Base-by-base conservation (phyloP, 1,140 invertebrate species). In the Ostrea denselamellosa region DNA sequence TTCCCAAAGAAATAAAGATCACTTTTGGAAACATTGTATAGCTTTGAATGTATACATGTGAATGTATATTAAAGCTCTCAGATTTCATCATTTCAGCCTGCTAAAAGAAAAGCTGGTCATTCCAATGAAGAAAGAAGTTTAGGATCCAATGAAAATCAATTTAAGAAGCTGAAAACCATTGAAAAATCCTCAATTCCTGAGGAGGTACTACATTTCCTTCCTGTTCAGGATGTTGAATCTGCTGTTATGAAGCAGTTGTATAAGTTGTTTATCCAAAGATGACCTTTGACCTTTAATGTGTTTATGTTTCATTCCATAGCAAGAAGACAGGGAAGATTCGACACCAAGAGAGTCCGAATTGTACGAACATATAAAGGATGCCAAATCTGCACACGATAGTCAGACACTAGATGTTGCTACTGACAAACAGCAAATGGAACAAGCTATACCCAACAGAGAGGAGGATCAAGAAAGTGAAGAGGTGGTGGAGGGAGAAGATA, bases 291-390 rank as follows among this genome's bases (percentile, higher is more conserved):
- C 12, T n/a, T 5, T 22, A 81, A 22, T 10, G 9, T 22, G 22
- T 28, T 34, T 81, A 25, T 10, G 8, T 22, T 34, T 4, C 0
- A 12, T 12, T 34, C 25, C 14, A 8, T 81, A 83, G 82, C 17
- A 12, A 8, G 82, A 87, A 58, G 56, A 89, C 83, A 87, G 91
- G 25, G 83, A 86, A 44, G 65, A 86, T 22, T n/a, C 87, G 22
- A 62, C 89, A 8, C 88, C 58, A 52, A 85, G 87, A 2, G 89
- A 90, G 68, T 89, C 96, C 2, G 97, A 98, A 82, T 95, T 97
- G 68, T 98, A 97, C 94, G 97, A 98, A 94, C 98, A 99, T 94
- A 96, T 99, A 0, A 97, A 97, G 90, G 96, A 98, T 90, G 96
- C 97, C 0, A 96, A 97, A 87, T 96, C 96, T 52, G 90, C 95